Base-by-base conservation (phyloP, 2,113 vertebrate species). In the Quiscalus mexicanus region DNA sequence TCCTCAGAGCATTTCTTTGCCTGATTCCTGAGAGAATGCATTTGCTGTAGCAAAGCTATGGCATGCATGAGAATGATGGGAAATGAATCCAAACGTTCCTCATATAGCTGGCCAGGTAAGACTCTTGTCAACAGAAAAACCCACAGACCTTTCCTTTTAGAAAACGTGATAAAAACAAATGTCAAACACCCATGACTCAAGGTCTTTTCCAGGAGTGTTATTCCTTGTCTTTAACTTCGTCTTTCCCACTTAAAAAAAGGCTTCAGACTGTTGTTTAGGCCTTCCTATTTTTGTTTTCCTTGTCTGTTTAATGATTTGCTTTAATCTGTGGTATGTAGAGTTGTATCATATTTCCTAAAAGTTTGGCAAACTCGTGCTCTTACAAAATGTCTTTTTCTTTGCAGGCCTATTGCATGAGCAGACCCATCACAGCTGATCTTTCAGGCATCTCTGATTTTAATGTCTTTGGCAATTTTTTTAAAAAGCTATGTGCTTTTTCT, bases 301-400 rank as follows among this genome's bases (percentile, higher is more conserved):
- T 62, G 24, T 30, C 25, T 41, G 15, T 52, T 12, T 33, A 52
- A 21, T 39, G 3, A 50, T 27, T 37, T 50, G 3, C 7, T 58
- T 70, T 64, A 33, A 39, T 68, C 10, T 33, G 2, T 12, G 50
- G 5, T 27, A 2, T 27, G 2, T 12, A 45, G 24, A 35, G 2
- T 25, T 23, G 8, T 10, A 35, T 0, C 0, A 2, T 37, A 9
- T 25, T 39, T 9, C 44, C 23, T 30, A 10, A 1, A n/a, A 19
- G 4, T 28, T 55, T 5, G 2, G 5, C 24, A 39, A 22, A 42
- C 11, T 82, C 2, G 1, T 62, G 2, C 20, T 79, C 15, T 55
- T 60, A 24, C 2, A 13, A 4, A 31, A 19, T 6, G 3, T 9
- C 4, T 35, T 39, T 6, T 33, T 33, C 81, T 16, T 37, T 23